These are phyloP conservation scores for Forbesichthys papilliferus DNA, from an alignment of 2,113 vertebrate species.

Conservation along the genomic window DNA sequence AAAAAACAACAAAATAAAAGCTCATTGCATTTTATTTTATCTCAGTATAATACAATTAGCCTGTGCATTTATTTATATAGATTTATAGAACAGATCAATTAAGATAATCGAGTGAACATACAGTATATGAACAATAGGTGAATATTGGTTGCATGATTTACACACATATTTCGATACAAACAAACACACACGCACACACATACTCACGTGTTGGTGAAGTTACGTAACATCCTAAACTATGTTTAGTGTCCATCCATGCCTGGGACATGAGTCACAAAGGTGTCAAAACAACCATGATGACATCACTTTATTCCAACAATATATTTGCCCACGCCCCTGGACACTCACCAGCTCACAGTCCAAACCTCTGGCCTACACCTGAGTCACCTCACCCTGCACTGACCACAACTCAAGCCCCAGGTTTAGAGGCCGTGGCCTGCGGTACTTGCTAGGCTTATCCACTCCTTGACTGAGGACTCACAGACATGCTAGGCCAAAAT, in stretches of 20 bases:
- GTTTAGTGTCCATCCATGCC: conserved; percentile 24
- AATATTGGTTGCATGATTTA: not conserved
- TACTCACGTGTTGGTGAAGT: conserved; percentile 22
- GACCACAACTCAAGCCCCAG: conserved; percentile 19
- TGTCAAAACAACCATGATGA: conserved; percentile 42
- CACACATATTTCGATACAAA: not conserved
- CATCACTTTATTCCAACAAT: conserved; percentile 26
- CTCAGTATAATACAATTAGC: no score
- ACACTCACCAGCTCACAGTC: conserved; percentile 40
- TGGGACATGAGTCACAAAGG: conserved; percentile 29
- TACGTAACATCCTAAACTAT: conserved; percentile 21
- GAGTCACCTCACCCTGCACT: conserved; percentile 41
- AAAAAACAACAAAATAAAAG: no score
- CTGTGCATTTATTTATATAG: no score
- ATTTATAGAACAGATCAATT: no score
- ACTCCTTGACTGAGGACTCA: not conserved
- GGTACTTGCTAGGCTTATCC: not conserved
- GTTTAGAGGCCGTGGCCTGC: conserved; percentile 10
- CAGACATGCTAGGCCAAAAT: not conserved
- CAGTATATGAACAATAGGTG: no score
- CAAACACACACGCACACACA: not conserved
- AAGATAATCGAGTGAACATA: no score
- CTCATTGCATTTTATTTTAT: no score
- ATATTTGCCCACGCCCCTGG: conserved; percentile 56
- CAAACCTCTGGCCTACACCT: conserved; percentile 20